Evolutionary conservation across 2,113 vertebrate species (phyloP).

Genomic region (Fulmarus glacialis): DNA sequence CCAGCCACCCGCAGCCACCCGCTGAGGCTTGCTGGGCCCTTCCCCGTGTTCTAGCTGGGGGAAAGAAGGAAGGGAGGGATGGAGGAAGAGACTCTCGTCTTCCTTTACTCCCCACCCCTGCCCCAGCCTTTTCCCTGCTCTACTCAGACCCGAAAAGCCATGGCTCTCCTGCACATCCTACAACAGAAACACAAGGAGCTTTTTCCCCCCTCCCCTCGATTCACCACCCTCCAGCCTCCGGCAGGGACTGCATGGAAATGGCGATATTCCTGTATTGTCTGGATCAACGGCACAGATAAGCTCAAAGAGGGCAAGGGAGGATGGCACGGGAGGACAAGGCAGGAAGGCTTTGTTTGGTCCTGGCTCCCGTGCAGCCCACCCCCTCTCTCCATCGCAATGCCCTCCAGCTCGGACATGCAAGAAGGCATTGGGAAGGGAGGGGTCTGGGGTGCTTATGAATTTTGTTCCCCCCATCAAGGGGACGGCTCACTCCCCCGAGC

Average conservation of each 20-base stretch:
- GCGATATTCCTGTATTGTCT: constrained; percentile 34
- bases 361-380: constrained; percentile 10
- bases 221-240: not conserved
- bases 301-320: constrained; percentile 24
- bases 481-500: constrained; percentile 61
- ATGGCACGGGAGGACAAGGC: constrained; percentile 40
- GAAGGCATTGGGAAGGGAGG: constrained; percentile 26
- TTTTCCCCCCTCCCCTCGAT: not conserved
- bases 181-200: not conserved
- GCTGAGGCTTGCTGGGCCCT: not conserved
- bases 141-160: not conserved
- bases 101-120: not conserved
- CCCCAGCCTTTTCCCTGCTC: not conserved
- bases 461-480: constrained; percentile 39
- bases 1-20: not conserved
- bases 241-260: constrained; percentile 22
- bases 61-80: not conserved
- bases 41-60: not conserved
- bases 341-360: constrained; percentile 23
- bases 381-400: constrained; percentile 56
- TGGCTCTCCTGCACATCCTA: not conserved
- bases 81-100: not conserved
- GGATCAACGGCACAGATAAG: not conserved
- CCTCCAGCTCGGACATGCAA: constrained; percentile 66
- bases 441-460: constrained; percentile 21